Percentiles rank a stretch among this genome's conserved stretches.
These are phyloP conservation scores for Epinephelus coioides DNA, from an alignment of 2,797 vertebrate genomes.

Conservation along the genomic window DNA sequence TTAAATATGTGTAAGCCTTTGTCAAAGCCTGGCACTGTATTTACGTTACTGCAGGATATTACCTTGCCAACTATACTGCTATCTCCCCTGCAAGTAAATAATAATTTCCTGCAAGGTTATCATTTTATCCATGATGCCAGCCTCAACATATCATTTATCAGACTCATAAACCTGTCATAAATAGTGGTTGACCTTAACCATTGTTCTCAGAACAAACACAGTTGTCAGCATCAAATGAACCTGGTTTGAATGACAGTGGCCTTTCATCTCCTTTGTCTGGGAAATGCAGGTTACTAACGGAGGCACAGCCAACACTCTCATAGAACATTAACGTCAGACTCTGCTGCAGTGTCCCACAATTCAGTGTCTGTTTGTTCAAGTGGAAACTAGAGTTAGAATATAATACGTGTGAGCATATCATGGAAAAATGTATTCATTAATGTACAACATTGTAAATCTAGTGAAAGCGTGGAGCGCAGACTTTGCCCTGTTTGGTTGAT, in stretches of 20 bases:
- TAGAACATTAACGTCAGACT: neutral
- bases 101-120: neutral
- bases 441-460: neutral
- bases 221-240: constrained; percentile 8
- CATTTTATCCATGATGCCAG: neutral
- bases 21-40: neutral
- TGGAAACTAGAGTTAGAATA: neutral
- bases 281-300: neutral
- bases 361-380: neutral
- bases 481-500: neutral
- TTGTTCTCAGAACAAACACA: neutral
- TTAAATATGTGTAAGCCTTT: neutral
- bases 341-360: too few relatives aligned
- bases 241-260: neutral
- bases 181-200: constrained; percentile 7
- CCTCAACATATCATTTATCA: neutral
- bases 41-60: neutral
- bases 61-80: neutral
- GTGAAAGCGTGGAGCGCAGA: neutral
- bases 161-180: neutral
- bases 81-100: neutral
- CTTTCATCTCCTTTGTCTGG: neutral
- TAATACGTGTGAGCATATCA: neutral
- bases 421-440: neutral
- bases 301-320: neutral